Percentiles rank a stretch among this genome's conserved stretches.
Conservation (phyloP, 2,888 invertebrate species). For the Steinernema scapterisci region DNA sequence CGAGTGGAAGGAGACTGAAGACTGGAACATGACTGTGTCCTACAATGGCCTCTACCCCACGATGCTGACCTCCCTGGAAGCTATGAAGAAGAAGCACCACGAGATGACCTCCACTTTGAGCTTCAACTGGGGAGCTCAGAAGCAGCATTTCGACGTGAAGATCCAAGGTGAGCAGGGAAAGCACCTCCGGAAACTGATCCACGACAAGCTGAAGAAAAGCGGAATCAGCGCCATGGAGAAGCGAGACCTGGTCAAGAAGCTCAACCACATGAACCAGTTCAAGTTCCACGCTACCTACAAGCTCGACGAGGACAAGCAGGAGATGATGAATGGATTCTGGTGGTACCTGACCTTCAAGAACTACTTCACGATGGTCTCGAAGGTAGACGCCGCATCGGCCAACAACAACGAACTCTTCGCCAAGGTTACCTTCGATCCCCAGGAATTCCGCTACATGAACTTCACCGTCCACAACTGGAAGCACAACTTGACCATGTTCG, state of each 20-base stretch:
- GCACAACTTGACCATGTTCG: background rate
- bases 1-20: background rate
- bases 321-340: background rate
- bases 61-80: background rate
- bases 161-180: background rate
- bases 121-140: background rate
- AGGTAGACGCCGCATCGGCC: background rate
- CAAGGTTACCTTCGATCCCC: background rate
- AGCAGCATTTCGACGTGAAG: background rate
- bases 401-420: background rate
- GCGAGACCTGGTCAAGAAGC: background rate
- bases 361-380: background rate
- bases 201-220: background rate
- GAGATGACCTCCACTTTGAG: background rate
- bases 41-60: background rate
- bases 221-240: background rate
- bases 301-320: background rate
- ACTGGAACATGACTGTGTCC: background rate
- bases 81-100: slow-evolving; percentile 1
- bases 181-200: background rate
- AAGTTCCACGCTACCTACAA: background rate
- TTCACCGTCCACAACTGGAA: background rate
- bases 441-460: background rate
- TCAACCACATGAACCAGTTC: background rate
- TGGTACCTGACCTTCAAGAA: background rate